Evolutionary conservation across 2,113 vertebrate species (phyloP), one percentile per base, ranked within the genome.

Genomic region (Hippoglossus stenolepis): DNA sequence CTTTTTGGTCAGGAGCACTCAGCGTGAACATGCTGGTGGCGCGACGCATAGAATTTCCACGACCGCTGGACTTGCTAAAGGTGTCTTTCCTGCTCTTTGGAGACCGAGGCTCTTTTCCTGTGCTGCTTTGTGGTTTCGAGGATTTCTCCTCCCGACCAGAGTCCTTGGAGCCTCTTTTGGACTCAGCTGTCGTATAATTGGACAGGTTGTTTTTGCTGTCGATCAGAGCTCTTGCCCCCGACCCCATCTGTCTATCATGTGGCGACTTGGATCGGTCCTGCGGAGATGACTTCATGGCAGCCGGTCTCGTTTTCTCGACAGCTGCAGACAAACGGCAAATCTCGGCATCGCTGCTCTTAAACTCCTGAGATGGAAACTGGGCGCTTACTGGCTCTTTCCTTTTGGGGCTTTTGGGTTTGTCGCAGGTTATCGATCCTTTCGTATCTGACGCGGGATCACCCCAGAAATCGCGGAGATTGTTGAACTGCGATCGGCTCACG

Each of bases 391-490:
- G 54, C 70, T 87, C 87, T 89, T 79, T 89, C 65, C 79, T 89
- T 78, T 85, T 77, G 54, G 81, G 79, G 75, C 75, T 81, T 79
- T 89, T 91, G 38, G 66, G 54, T 86, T 87, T 83, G 56, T 73
- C 84, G 43, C 15, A n/a, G 1, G 79, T 61, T 17, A 58, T 24
- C 0, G 53, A 72, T 38, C 35, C 85, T 56, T 31, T 85, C 18
- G 85, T 83, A 28, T 90, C 72, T 49, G 93, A 91, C 18, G 82
- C 57, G 65, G 94, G 92, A 14, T 85, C 93, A 65, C 91, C 92
- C 97, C 98, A 99, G 88, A 99, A 98, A 2, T 95, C 95, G 56
- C 91, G 95, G 76, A 99, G 73, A 82, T 77, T 96, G 88, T 95
- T 94, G 82, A 98, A 99, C 26, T 95, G 95, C 35, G 79, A 91